Base-by-base conservation (phyloP, 2,113 vertebrate genomes). In the Felis catus region DNA sequence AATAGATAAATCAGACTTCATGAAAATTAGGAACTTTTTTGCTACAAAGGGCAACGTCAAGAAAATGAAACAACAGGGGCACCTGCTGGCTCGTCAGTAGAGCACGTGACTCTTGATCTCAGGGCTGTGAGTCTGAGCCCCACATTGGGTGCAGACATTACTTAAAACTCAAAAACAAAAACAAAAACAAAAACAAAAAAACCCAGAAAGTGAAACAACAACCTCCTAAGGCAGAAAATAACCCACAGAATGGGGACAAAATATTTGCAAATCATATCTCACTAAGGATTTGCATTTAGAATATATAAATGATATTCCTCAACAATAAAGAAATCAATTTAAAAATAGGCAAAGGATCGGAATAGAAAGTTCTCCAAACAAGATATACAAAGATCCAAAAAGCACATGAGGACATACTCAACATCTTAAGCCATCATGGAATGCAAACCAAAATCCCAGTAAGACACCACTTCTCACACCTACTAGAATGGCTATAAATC, bases 401-500 rank as follows among this genome's bases (percentile, higher is more conserved):
- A 90, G 8, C 39, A 76, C n/a, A 88, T 15, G 31, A 71, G 51
- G 36, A 91, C 48, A 91, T 48, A 53, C 2, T 85, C 80, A 85
- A 85, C n/a, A 81, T 80, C 14, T 39, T 73, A 86, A 74, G 83
- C 66, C 33, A 66, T 58, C 31, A 74, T n/a, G 61, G 41, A 91
- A 80, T 48, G 65, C 92, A 91, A 90, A 74, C 45, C 70, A n/a
- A 74, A 96, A 92, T 29, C 14, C 73, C 12, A 73, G 6, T 33
- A 81, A 87, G n/a, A 45, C n/a, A 73, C n/a, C 21, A 89, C 76
- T 82, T 93, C 84, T 93, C 84, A 96, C 10, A 96, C 13, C 74
- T 29, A 63, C 48, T 36, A 33, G 12, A 83, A 89, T 76, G 65
- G 41, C 53, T 76, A 55, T 58, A 55, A 74, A 31, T 74, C 25